Evolutionary conservation across 2,888 invertebrate species (phyloP).

Genomic region (Galerucella pusilla): DNA sequence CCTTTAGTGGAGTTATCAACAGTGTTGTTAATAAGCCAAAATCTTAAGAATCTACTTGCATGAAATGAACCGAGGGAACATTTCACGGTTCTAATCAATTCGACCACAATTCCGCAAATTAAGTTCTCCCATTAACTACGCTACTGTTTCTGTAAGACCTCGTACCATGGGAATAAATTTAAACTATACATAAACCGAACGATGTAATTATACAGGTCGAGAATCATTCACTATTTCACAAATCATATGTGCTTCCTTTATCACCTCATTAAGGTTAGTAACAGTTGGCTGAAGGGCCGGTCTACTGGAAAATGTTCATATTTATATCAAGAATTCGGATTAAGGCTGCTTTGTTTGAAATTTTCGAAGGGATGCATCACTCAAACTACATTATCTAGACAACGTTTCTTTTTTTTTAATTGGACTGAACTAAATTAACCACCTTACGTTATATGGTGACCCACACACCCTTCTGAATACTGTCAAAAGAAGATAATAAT

Average conservation of each 20-base stretch:
- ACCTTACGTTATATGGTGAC: neutral
- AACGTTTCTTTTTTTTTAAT: neutral
- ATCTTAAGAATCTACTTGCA: too few relatives aligned
- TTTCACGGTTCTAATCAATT: neutral
- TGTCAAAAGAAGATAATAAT: too few relatives aligned
- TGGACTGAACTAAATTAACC: neutral
- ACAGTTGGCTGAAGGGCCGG: conserved; percentile 34
- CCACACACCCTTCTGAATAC: neutral
- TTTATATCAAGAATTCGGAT: conserved; percentile 10
- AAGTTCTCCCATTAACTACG: neutral
- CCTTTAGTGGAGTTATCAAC: too few relatives aligned
- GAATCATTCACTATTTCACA: conserved; percentile 25
- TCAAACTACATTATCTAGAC: conserved; percentile 1
- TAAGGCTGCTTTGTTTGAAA: neutral
- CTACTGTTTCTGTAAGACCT: conserved; percentile 5
- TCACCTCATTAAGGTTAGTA: conserved; percentile 32
- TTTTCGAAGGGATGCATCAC: neutral
- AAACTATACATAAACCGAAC: conserved; percentile 22
- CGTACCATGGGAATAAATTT: conserved; percentile 40
- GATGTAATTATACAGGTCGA: conserved; percentile 37
- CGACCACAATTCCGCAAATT: conserved; percentile 6
- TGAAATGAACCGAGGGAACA: neutral
- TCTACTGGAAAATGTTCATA: conserved; percentile 31
- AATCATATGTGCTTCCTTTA: conserved; percentile 36
- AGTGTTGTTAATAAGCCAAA: too few relatives aligned